phyloP scores from a whole-genome alignment of 2,113 vertebrate species.

The Macquaria ambigua region DNA sequence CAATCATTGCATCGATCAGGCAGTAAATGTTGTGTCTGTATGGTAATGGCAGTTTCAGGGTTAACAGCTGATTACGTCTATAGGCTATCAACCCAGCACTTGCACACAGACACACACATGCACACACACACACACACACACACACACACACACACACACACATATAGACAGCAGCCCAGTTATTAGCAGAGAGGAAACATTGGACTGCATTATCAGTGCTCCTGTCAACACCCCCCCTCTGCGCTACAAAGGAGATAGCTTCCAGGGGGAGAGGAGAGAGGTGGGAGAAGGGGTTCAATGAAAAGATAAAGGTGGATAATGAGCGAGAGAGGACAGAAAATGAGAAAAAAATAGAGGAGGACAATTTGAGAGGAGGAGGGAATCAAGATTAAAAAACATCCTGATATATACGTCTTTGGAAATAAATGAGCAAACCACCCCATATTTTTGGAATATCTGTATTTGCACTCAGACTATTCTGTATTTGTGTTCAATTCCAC shows the following conservation, averaged over 20 bases:
- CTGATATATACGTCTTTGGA: background rate
- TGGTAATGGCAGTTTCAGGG: conserved; percentile 25
- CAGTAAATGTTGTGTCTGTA: conserved; percentile 36
- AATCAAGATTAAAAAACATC: background rate
- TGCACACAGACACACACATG: conserved; percentile 26
- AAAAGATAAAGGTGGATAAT: conserved; percentile 35
- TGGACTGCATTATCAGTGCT: conserved; percentile 52
- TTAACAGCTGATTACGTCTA: conserved; percentile 52
- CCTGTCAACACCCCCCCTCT: conserved; percentile 42
- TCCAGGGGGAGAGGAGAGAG: conserved; percentile 9
- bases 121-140: conserved; percentile 5
- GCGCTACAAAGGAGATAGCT: conserved; percentile 39
- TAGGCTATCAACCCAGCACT: conserved; percentile 29
- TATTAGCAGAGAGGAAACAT: conserved; percentile 58
- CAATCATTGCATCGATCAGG: conserved; percentile 50
- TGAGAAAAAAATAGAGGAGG: background rate
- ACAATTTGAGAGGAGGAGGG: background rate
- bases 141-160: background rate
- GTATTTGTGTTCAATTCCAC: conserved; percentile 19
- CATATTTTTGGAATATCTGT: background rate
- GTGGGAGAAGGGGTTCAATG: background rate
- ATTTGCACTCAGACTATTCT: background rate
- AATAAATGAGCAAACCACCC: background rate
- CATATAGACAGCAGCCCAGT: conserved; percentile 16
- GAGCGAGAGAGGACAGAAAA: conserved; percentile 1